Conservation (phyloP, 2,113 vertebrate genomes). For the Pseudorasbora parva region DNA sequence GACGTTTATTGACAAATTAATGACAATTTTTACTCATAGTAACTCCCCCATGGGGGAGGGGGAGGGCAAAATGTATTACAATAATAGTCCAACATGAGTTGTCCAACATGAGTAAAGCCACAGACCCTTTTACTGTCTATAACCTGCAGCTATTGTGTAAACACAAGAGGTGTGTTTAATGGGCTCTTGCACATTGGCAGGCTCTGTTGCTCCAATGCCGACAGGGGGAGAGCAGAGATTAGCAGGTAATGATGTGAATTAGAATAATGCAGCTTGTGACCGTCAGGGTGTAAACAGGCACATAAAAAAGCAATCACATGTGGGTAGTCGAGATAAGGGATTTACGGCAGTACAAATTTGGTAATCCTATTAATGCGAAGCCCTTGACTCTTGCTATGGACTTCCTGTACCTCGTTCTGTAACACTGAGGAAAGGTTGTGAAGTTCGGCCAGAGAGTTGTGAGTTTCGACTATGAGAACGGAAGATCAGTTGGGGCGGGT, state of each 20-base stretch:
- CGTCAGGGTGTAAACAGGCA: conserved; percentile 53
- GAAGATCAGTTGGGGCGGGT: neutral
- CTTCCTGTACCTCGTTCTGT: conserved; percentile 39
- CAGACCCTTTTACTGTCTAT: conserved; percentile 13
- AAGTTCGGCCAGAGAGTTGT: conserved; percentile 15
- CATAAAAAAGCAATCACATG: conserved; percentile 54
- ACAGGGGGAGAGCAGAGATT: conserved; percentile 39
- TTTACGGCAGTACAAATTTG: conserved; percentile 44
- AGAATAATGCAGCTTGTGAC: conserved; percentile 56
- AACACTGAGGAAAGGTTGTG: conserved; percentile 23
- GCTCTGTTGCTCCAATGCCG: conserved; percentile 2
- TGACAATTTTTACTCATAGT: neutral
- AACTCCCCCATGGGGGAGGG: too few species aligned
- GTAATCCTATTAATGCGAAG: conserved; percentile 58
- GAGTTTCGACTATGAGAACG: neutral
- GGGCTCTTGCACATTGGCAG: conserved; percentile 35
- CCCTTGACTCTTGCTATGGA: conserved; percentile 34
- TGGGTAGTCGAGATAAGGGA: conserved; percentile 54
- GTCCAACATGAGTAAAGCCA: conserved; percentile 16
- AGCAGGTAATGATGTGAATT: conserved; percentile 57
- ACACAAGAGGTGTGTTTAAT: conserved; percentile 32
- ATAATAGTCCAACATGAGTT: neutral
- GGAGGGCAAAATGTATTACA: too few species aligned
- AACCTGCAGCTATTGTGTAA: conserved; percentile 34
- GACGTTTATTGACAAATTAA: too few species aligned